Evolutionary conservation across 2,888 invertebrate species (phyloP), one percentile per base, ranked within the genome.

Genomic region (Nycteola revayana): DNA sequence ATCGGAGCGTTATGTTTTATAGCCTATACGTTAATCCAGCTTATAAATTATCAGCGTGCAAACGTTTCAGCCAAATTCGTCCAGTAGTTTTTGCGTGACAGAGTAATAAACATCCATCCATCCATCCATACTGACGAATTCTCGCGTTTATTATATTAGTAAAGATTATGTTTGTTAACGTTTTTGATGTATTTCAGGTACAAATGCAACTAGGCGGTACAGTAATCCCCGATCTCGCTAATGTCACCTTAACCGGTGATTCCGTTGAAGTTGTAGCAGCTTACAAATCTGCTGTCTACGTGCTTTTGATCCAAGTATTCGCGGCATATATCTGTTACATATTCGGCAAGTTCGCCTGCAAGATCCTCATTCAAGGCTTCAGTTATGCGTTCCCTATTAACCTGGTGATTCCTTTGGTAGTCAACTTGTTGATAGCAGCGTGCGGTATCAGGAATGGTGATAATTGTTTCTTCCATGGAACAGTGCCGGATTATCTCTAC

Each of bases 301-400:
- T 96, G 0, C 75, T 96, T 28, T 75, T 96, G 5, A 91, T 97
- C 22, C 97, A 97, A 82, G 90, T 97, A 28, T 88, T 94, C 32
- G 93, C 95, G 1, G 94, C 96, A 2, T 96, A 97, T 66, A 88
- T 97, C 29, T 96, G 96, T 60, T 98, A 98, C 66, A 94, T 97
- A 53, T 96, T 97, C 65, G 97, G 96, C 48, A 98, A 98, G 85
- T 98, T 98, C 56, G 97, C 97, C 1, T 98, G 98, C 86, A 98
- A 98, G 86, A 97, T 98, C 64, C 92, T 97, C 62, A 98, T 99
- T 53, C 99, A 99, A 89, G 95, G 97, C 10, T 97, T 98, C 89
- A 97, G 98, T 71, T 98, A 98, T 70, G 98, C 99, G 0, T 96
- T 99, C 59, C 98, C 99, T 0, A 95, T 99, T 3, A 96, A 96